A percentile compares a stretch with the other conserved stretches of the same genome.
phyloP scores from a whole-genome alignment of 2,888 invertebrate species.

The Halictus quadricinctus region DNA sequence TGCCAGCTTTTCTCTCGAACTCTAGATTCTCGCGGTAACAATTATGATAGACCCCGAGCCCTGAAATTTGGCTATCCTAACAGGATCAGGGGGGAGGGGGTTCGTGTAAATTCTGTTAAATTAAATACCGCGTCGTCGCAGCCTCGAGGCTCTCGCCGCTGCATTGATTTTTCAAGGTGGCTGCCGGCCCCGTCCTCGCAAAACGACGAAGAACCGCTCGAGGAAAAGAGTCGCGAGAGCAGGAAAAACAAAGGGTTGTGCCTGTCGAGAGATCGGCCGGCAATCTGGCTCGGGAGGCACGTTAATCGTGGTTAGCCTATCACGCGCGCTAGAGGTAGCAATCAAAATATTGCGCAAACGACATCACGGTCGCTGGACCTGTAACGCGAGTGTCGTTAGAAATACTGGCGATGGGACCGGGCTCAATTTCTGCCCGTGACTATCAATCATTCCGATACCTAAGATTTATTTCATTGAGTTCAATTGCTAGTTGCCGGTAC shows the following conservation, averaged over 20 bases:
- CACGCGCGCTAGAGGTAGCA: slow-evolving; percentile 61
- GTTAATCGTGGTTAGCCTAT: slow-evolving; percentile 59
- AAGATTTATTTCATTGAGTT: not conserved
- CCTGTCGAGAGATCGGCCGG: slow-evolving; percentile 1
- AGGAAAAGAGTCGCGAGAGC: not conserved
- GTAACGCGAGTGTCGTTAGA: slow-evolving; percentile 44
- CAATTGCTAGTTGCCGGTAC: not conserved
- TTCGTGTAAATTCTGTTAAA: not conserved
- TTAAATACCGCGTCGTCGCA: slow-evolving; percentile 4
- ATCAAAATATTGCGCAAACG: slow-evolving; percentile 67
- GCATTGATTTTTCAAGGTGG: slow-evolving; percentile 17
- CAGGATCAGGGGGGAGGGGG: not conserved
- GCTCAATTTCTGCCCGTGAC: not conserved
- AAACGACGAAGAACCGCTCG: not conserved
- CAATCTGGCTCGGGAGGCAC: slow-evolving; percentile 31
- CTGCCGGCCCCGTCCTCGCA: not conserved
- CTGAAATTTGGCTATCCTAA: slow-evolving; percentile 10
- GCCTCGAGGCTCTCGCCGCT: not conserved
- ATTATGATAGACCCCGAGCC: not conserved
- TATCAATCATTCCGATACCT: slow-evolving; percentile 4
- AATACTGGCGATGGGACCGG: slow-evolving; percentile 1
- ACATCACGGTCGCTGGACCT: slow-evolving; percentile 52
- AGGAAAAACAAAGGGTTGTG: slow-evolving; percentile 26
- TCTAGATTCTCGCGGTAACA: not conserved
- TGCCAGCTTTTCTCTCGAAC: not conserved